Percentiles rank a stretch among this genome's conserved stretches.
phyloP scores from a whole-genome alignment of 2,797 vertebrate genomes.

The Lepilemur ruficaudatus region DNA sequence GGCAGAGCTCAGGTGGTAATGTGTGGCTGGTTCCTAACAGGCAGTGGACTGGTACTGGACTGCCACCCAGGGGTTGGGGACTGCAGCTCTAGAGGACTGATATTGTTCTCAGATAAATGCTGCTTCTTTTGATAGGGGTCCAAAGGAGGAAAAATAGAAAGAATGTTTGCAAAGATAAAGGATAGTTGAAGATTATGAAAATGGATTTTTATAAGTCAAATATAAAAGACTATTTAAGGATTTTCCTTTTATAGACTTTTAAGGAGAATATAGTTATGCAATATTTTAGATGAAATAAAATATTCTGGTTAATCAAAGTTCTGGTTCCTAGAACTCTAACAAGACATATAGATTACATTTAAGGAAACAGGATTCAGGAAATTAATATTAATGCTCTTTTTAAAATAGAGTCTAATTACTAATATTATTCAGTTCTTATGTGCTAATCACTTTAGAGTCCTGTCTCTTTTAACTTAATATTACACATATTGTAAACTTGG shows the following conservation, averaged over 20 bases:
- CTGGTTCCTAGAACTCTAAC: slow-evolving; percentile 8
- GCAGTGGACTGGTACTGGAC: too few species aligned
- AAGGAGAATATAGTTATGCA: not conserved
- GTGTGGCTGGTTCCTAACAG: too few species aligned
- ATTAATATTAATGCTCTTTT: slow-evolving; percentile 34
- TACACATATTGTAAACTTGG: not conserved
- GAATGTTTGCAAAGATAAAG: slow-evolving; percentile 28
- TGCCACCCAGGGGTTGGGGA: too few species aligned
- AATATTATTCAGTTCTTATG: not conserved
- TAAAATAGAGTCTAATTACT: not conserved
- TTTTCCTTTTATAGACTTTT: slow-evolving; percentile 27
- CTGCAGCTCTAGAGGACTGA: not conserved
- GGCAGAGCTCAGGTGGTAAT: too few species aligned
- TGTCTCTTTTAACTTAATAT: slow-evolving; percentile 10
- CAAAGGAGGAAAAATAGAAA: slow-evolving; percentile 18
- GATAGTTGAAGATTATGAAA: not conserved
- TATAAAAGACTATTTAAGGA: not conserved
- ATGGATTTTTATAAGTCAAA: slow-evolving; percentile 2
- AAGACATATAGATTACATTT: not conserved
- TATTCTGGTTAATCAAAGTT: slow-evolving; percentile 33
- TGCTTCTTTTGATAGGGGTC: slow-evolving; percentile 35
- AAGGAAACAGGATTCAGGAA: slow-evolving; percentile 16
- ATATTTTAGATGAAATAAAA: slow-evolving; percentile 50
- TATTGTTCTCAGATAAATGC: slow-evolving; percentile 13
- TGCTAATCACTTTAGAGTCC: slow-evolving; percentile 16